Evolutionary conservation across 2,888 invertebrate species (phyloP), one percentile per base, ranked within the genome.

Genomic region (Leptothorax acervorum): DNA sequence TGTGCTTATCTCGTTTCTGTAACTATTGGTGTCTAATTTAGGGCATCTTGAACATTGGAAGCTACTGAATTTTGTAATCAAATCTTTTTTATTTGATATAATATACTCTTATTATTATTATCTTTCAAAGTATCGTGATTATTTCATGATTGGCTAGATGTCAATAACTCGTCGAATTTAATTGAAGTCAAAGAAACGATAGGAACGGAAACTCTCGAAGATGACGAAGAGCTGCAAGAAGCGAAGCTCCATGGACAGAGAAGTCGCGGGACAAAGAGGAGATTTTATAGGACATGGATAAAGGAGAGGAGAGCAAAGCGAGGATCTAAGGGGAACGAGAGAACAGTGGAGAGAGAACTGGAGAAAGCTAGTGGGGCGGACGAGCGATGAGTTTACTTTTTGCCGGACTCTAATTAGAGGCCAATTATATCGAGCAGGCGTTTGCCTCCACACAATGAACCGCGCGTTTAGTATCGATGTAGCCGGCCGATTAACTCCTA

Each of bases 341-440:
- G 70, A 79, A 76, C 73, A 73, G 73, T 62, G 12, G 42, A 63
- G 75, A 75, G 48, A 71, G 42, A 23, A 53, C 11, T 31, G n/a
- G 51, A 55, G 35, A 6, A 6, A 60, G 45, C n/a, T 57, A 73
- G 79, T 51, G 62, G 83, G 53, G 63, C 73, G 75, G 48, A 66
- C 86, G 66, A 71, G 82, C 82, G 85, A 87, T 89, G 88, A 91
- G 90, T 90, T 89, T 84, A 90, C 90, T 90, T 90, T 90, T 90
- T 87, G 85, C 85, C 85, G 85, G 87, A 85, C 85, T 91, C 92
- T 93, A 93, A 93, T 93, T 93, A 93, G 93, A 91, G 93, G 89
- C 93, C 93, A 93, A 93, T 93, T 93, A 93, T 93, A 93, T 92
- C 91, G 92, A 92, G 92, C 93, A 93, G 93, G 92, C 93, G 93